Evolutionary conservation across 2,888 invertebrate genomes (phyloP), one percentile per base, ranked within the genome.

Genomic region (Seladonia tumulorum): DNA sequence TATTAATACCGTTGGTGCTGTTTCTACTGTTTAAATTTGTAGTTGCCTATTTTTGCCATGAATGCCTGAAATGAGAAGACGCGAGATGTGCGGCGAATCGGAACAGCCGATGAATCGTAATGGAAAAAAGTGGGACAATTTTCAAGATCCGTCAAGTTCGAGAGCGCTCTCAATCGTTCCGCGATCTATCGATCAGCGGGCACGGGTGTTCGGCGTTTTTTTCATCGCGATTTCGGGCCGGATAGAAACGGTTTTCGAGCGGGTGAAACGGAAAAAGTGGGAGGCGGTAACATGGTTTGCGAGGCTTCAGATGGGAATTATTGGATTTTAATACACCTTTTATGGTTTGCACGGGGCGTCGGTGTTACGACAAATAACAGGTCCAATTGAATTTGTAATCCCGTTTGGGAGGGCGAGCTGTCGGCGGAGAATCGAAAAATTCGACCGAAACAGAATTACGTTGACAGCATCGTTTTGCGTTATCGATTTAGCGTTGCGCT

Each of bases 261-360:
- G 22, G 63, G 29, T 29, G 49, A 47, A 49, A 45, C 14, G 39
- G 22, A 57, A 53, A 78, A 22, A 25, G 53, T 22, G 57, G 42
- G 29, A 25, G 22, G 18, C 2, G 53, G 57, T 70, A 71, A 63
- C 73, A 72, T 18, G 29, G 72, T 79, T 79, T 42, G 63, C 57
- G 35, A 72, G 49, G 39, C 72, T 73, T 53, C 53, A 63, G 45
- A 45, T 68, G 16, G 70, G 68, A 74, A 79, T 82, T 78, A 82
- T 82, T 73, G 68, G 73, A 79, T 78, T 73, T 82, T 82, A 79
- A 82, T 82, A 66, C 49, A 53, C 73, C 72, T 39, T 42, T 68
- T 82, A 29, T 70, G 75, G 74, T 39, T 70, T 63, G 29, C 53
- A n/a, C 42, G 71, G 12, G 53, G 25, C 57, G 82, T 63, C 39